Base-by-base conservation (phyloP, 2,888 invertebrate species). In the Drosophila mettleri region DNA sequence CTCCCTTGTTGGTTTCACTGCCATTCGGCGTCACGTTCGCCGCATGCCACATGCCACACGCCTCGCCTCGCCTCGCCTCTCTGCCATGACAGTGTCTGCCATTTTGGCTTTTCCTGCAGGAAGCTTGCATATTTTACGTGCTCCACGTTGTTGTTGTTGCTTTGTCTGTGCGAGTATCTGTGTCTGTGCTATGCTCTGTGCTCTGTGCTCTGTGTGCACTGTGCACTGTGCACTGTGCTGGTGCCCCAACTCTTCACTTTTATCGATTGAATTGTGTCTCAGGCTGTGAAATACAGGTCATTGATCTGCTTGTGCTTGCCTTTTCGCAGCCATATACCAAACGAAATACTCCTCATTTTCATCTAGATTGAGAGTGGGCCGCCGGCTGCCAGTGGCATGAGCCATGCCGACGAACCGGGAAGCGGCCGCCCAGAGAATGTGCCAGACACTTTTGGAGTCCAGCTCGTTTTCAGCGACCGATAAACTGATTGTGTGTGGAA, bases 231-330 rank as follows among this genome's bases (percentile, higher is more conserved):
- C 73, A 73, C 65, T 75, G 81, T 69, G 68, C 86, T 76, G 76
- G 80, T 87, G 78, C 88, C 83, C 83, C 88, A 86, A 86, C 87
- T 84, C 89, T 86, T 78, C 80, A 75, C 86, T 87, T 89, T 89
- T 91, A 91, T 91, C 91, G 91, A 91, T 91, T 91, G 91, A 91
- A 91, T 90, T 88, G 88, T 90, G 91, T 91, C 91, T 91, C 91
- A 91, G 87, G 87, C 82, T 88, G 80, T 87, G 89, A 91, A 91
- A 91, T 91, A 87, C 91, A 89, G 91, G 91, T 91, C 91, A 91
- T 91, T 91, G 91, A 91, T 91, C 91, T 88, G 85, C 76, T 89
- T 80, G 82, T 82, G 77, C 73, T 54, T 49, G 49, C 38, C 60
- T 72, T 78, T 69, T 78, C 79, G 74, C 80, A 45, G 69, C 65